phyloP scores from a whole-genome alignment of 2,888 invertebrate species.

The Synergus laeviventris region DNA sequence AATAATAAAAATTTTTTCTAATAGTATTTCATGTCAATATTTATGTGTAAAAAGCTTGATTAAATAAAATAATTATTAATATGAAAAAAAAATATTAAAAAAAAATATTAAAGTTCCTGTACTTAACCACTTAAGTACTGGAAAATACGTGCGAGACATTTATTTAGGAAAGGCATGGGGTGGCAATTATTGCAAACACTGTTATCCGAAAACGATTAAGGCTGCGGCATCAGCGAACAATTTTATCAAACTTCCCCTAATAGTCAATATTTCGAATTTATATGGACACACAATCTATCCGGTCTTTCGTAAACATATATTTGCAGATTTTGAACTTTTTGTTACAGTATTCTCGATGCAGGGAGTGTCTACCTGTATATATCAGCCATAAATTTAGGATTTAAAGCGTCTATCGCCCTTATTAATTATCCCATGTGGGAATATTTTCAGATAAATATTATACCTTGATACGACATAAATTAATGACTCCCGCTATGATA shows the following conservation, averaged over 20 bases:
- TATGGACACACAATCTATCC: conserved; percentile 42
- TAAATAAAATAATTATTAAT: no score
- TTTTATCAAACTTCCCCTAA: conserved; percentile 49
- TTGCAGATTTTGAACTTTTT: conserved; percentile 27
- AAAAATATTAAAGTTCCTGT: no score
- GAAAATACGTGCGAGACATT: conserved; percentile 32
- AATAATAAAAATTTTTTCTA: no score
- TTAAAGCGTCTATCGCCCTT: conserved; percentile 8
- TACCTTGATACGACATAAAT: background rate
- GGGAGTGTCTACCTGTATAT: background rate
- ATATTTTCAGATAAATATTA: conserved; percentile 6
- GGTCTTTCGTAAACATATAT: conserved; percentile 30
- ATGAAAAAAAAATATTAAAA: no score
- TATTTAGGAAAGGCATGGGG: conserved; percentile 44
- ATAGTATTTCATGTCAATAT: no score
- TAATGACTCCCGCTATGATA: background rate
- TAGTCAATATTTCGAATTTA: conserved; percentile 41
- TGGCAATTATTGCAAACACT: conserved; percentile 56
- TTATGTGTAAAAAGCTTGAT: no score
- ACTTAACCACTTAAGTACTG: no score
- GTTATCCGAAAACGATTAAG: conserved; percentile 58
- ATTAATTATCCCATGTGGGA: background rate
- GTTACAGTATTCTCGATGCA: background rate
- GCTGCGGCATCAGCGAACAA: conserved; percentile 47
- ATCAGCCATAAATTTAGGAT: background rate